Conservation (phyloP, 2,797 vertebrate genomes). For the Sparidentex hasta region DNA sequence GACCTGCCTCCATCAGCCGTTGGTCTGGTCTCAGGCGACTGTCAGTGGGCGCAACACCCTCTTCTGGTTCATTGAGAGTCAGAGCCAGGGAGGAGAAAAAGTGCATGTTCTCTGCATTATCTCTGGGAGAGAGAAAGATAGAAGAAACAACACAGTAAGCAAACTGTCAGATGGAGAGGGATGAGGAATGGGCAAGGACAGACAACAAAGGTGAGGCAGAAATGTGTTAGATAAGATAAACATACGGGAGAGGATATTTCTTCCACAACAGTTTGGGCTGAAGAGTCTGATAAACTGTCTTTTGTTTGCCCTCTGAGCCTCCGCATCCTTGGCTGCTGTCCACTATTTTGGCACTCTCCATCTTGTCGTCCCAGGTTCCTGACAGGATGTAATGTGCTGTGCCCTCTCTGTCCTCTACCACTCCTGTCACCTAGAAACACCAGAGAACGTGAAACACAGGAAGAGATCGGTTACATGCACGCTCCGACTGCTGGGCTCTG, state of each 20-base stretch:
- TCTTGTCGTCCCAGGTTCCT: slow-evolving; percentile 97
- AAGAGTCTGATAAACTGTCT: slow-evolving; percentile 87
- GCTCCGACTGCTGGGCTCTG: neutral
- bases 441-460: slow-evolving; percentile 19
- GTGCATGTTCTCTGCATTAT: slow-evolving; percentile 97
- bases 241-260: slow-evolving; percentile 95
- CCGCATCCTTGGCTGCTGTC: slow-evolving; percentile 88
- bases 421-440: slow-evolving; percentile 90
- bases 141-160: neutral
- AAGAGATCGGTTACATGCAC: slow-evolving; percentile 22
- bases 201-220: neutral
- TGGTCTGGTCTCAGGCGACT: slow-evolving; percentile 94
- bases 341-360: slow-evolving; percentile 92
- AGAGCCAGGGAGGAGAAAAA: slow-evolving; percentile 95
- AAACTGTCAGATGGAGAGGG: neutral
- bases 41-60: slow-evolving; percentile 91
- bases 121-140: slow-evolving; percentile 77
- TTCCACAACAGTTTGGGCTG: slow-evolving; percentile 93
- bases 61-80: slow-evolving; percentile 92
- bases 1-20: slow-evolving; percentile 93
- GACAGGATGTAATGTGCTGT: slow-evolving; percentile 90
- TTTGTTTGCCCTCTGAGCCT: slow-evolving; percentile 90
- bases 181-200: neutral
- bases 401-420: slow-evolving; percentile 89
- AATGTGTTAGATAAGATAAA: slow-evolving; percentile 13